phyloP scores from a whole-genome alignment of 2,797 vertebrate species.

The Hirundo rustica region DNA sequence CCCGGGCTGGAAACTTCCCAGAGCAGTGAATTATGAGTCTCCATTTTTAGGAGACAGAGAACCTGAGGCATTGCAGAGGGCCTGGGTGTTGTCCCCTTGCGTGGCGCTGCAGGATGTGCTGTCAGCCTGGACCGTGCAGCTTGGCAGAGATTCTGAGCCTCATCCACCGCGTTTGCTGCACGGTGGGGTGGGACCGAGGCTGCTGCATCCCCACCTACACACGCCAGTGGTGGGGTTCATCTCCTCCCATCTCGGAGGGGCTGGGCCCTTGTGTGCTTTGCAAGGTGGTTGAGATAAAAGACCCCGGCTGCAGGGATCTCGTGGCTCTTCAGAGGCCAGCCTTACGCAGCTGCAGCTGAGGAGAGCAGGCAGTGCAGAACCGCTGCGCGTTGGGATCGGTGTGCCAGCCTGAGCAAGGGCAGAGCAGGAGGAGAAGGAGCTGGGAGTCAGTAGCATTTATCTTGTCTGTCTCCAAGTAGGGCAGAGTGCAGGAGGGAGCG shows the following conservation, averaged over 20 bases:
- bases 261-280: not conserved
- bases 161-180: not conserved
- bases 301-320: not conserved
- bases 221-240: not conserved
- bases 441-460: not conserved
- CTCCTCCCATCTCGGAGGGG: not conserved
- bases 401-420: not conserved
- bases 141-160: not conserved
- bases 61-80: not conserved
- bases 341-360: not conserved
- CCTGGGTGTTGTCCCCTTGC: not conserved
- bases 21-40: not conserved
- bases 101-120: not conserved
- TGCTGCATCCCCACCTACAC: not conserved
- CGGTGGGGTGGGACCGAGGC: not conserved
- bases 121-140: not conserved
- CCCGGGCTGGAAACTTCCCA: not conserved
- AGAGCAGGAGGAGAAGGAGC: not conserved
- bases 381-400: fast-evolving
- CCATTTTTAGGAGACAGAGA: not conserved
- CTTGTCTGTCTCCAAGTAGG: not conserved
- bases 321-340: not conserved
- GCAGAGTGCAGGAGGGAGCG: not conserved
- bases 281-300: not conserved
- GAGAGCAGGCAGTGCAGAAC: not conserved